Evolutionary conservation across 35 echinoderm and acorn worm species (phyloP), one percentile per base, ranked within the genome.

Genomic region (Ptychodera flava): DNA sequence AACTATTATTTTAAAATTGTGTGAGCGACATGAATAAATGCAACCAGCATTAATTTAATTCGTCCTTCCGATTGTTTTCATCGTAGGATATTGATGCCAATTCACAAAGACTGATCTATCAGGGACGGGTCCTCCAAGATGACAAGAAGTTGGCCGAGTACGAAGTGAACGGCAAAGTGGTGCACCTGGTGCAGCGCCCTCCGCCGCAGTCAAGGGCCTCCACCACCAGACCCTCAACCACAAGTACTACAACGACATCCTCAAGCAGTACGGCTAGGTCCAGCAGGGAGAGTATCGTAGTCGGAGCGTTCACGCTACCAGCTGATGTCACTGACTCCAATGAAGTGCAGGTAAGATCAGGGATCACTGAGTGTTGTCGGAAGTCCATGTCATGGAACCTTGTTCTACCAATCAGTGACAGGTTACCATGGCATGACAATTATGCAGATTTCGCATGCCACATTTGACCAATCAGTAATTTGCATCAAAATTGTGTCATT

Each of bases 141-240:
- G 90, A 89, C 22, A 94, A 94, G 87, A 94, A 94, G 80, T 92
- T 97, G 0, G 64, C 82, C 15, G 95, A 97, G n/a, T 97, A 97
- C 78, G 84, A 97, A 35, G 87, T 93, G 33, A 79, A 97, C 32
- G 92, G 92, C 52, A 87, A 93, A 38, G 86, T 88, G 16, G 93
- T 97, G 31, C 95, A 97, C 76, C 90, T 97, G 37, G 95, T 97
- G 76, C 92, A 97, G 85, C 94, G 87, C 33, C 92, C 95, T 30
- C 95, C 95, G 6, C 95, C 95, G 33, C 82, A 87, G 2, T 86
- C 90, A 0, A 38, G 78, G 0, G 34, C 89, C 32, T 37, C 89
- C 30, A 80, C 92, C 30, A 87, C 81, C 10, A 87, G 31, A 0
- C 81, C 79, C 29, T 80, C 76, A 28, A 29, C 81, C 16, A 36